phyloP scores from a whole-genome alignment of 2,797 vertebrate genomes.

The Sardinella longiceps region DNA sequence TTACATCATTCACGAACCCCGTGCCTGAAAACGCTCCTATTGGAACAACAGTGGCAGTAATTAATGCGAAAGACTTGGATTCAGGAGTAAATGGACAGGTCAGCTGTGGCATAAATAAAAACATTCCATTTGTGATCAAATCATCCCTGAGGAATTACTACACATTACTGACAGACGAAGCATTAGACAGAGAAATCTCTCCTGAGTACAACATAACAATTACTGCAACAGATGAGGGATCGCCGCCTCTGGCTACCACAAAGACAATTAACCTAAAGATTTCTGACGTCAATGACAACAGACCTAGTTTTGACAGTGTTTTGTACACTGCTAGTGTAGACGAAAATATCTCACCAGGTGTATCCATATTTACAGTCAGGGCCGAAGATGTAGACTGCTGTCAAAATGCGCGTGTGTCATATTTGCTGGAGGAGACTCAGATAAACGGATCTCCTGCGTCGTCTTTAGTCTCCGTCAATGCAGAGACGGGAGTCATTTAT shows the following conservation, averaged over 20 bases:
- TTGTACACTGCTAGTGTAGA: conserved; percentile 55
- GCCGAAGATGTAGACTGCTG: conserved; percentile 56
- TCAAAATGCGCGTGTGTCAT: conserved; percentile 60
- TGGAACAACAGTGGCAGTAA: conserved; percentile 60
- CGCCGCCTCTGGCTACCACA: conserved; percentile 49
- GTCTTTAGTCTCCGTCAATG: conserved; percentile 59
- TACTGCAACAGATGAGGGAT: conserved; percentile 44
- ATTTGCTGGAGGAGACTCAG: conserved; percentile 51
- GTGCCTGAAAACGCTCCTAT: conserved; percentile 62
- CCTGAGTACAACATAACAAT: conserved; percentile 57
- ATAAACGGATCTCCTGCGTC: conserved; percentile 54
- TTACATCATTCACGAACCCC: conserved; percentile 65
- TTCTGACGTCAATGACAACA: conserved; percentile 60
- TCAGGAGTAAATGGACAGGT: conserved; percentile 67
- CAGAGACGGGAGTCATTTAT: conserved; percentile 47
- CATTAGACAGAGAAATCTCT: conserved; percentile 65
- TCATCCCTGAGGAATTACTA: conserved; percentile 70
- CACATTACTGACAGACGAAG: conserved; percentile 62
- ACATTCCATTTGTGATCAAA: conserved; percentile 64
- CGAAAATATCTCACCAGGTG: conserved; percentile 60
- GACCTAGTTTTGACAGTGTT: conserved; percentile 52
- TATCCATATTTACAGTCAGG: conserved; percentile 55
- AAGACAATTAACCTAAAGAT: conserved; percentile 46
- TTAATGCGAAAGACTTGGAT: conserved; percentile 67
- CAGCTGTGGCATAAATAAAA: conserved; percentile 57